These are phyloP conservation scores for Tokudaia muenninki DNA, from an alignment of 2,797 vertebrate genomes.

Conservation along the genomic window DNA sequence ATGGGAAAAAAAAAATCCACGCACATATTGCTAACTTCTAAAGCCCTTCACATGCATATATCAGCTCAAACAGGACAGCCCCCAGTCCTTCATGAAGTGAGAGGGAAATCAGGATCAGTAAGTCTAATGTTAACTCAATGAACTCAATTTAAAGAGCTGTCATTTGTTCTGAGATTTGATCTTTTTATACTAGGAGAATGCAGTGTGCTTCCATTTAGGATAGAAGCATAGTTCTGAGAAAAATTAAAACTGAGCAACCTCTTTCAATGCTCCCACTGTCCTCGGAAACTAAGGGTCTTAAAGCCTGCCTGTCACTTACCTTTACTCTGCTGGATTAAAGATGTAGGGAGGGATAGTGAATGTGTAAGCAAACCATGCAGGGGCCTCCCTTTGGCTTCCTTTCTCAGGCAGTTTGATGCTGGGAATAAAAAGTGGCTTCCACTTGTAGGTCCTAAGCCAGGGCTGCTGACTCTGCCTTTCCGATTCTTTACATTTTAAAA, in stretches of 20 bases:
- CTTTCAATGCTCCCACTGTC: background rate
- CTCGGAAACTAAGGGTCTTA: slow-evolving; percentile 33
- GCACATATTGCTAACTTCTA: background rate
- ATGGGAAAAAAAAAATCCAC: background rate
- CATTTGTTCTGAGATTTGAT: background rate
- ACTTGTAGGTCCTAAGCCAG: background rate
- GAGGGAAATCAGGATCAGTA: background rate
- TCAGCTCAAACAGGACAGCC: background rate
- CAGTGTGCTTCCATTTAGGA: slow-evolving; percentile 26
- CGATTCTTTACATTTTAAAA: slow-evolving; percentile 11
- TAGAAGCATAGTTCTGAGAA: background rate
- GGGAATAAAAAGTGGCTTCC: background rate
- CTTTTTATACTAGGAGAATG: background rate
- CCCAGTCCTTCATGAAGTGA: background rate
- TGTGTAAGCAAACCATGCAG: background rate
- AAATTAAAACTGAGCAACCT: slow-evolving; percentile 19
- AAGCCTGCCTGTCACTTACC: background rate
- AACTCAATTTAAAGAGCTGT: background rate
- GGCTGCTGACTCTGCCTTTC: slow-evolving; percentile 54
- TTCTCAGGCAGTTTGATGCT: background rate
- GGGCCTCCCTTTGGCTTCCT: background rate
- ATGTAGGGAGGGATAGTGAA: background rate
- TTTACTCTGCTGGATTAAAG: background rate
- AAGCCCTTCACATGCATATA: background rate
- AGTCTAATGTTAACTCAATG: background rate